Base-by-base conservation (phyloP, 2,888 invertebrate species). In the Xanthostigma xanthostigma region DNA sequence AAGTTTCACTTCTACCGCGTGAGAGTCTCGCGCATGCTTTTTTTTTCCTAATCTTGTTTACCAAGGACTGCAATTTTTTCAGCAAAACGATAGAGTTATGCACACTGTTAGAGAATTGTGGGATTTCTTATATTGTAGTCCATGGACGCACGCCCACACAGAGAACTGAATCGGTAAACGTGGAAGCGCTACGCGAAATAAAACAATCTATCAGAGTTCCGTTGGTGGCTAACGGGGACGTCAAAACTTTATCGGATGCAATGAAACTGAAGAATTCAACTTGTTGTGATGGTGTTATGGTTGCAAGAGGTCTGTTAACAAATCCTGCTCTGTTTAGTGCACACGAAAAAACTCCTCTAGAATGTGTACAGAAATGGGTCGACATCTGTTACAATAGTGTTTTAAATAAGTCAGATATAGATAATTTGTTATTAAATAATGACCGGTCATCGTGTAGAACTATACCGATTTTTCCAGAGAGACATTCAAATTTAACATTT, bases 241-340 rank as follows among this genome's bases (percentile, higher is more conserved):
- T 94, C 0, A 84, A 79, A 58, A 76, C 72, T 43, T 67, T 87
- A 50, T 63, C 74, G n/a, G 86, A 87, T 64, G 90, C 87, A 34
- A 63, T 78, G 50, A 60, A 67, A 11, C 69, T 95, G 38, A 75
- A 81, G 54, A 65, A 76, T 38, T 58, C 64, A 49, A 85, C 91
- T 0, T 77, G 79, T 9, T 86, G 85, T 57, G 72, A 75, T 61
- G 96, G 83, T 47, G 76, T 96, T 0, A 98, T 98, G 97, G 80
- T 81, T 50, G 97, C 97, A 0, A 79, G 90, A 62, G 92, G 89
- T 1, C 71, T 98, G 14, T 72, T 98, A 36, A 76, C 82, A 41
- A 98, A 98, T 71, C 97, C 97, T 35, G 84, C 87, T 0, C 64
- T 98, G 55, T 98, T 87, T 65, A 76, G 81, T 55, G 92, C 91